Percentiles rank a stretch among this genome's conserved stretches.
phyloP scores from a whole-genome alignment of 2,113 vertebrate genomes.

The Colistium nudipinnis region DNA sequence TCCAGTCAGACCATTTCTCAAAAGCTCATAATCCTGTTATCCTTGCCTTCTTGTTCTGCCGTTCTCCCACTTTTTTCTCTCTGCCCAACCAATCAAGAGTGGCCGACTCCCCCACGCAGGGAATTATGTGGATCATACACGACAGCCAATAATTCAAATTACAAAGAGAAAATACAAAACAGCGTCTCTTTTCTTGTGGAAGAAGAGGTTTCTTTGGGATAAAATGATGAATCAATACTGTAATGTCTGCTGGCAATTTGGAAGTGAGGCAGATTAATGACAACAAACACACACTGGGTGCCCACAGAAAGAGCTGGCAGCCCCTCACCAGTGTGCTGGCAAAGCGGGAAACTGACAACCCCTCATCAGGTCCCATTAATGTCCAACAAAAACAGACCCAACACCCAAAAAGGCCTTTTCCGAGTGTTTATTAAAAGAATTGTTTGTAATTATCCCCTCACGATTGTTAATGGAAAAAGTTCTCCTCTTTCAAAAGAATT shows the following conservation, averaged over 20 bases:
- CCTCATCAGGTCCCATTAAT: constrained; percentile 62
- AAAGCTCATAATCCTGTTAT: constrained; percentile 38
- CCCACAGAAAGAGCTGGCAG: constrained; percentile 61
- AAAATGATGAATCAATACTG: constrained; percentile 62
- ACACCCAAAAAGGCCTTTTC: constrained; percentile 10
- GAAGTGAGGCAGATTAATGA: constrained; percentile 62
- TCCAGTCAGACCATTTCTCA: constrained; percentile 21
- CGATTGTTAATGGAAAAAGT: background rate
- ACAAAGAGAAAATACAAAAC: constrained; percentile 40
- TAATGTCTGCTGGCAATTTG: constrained; percentile 64
- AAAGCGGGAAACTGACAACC: constrained; percentile 50
- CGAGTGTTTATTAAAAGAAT: constrained; percentile 1
- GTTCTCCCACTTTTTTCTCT: constrained; percentile 11
- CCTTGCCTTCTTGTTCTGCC: background rate
- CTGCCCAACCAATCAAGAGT: constrained; percentile 27
- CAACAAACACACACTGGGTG: constrained; percentile 58
- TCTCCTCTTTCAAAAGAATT: background rate
- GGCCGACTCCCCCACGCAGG: constrained; percentile 3
- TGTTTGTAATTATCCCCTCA: constrained; percentile 10
- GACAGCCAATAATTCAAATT: constrained; percentile 50
- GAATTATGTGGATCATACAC: constrained; percentile 43
- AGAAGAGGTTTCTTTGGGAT: constrained; percentile 36
- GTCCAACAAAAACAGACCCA: constrained; percentile 46
- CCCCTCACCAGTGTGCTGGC: constrained; percentile 48
- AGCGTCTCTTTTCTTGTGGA: constrained; percentile 33